A percentile compares a stretch with the other conserved stretches of the same genome.
phyloP scores from a whole-genome alignment of 2,113 vertebrate genomes.

The Sapajus apella region DNA sequence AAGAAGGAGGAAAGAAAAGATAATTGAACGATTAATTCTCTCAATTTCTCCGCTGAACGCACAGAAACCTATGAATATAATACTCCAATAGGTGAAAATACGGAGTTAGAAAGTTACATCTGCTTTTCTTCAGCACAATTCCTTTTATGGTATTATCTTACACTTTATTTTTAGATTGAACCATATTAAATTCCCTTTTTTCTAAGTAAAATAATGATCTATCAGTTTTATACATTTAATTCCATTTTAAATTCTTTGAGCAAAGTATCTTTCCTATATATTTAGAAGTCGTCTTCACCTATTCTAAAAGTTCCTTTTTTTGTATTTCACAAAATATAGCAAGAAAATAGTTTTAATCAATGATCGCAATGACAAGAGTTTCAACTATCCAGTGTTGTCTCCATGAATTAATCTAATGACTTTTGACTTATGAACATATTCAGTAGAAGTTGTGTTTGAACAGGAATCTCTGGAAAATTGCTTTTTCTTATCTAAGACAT shows the following conservation, averaged over 20 bases:
- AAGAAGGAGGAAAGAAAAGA: neutral
- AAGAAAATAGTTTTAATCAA: neutral
- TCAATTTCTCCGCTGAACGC: neutral
- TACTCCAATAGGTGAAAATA: neutral
- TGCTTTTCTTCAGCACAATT: neutral
- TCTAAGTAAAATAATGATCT: neutral
- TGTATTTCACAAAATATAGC: neutral
- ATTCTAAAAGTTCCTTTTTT: neutral
- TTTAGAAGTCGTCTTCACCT: neutral
- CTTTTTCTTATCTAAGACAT: neutral
- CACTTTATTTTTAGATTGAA: neutral
- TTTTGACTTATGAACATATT: neutral
- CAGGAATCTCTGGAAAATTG: neutral
- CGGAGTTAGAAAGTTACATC: neutral
- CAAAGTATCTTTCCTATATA: neutral
- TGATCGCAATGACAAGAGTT: neutral
- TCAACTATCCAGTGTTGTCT: neutral
- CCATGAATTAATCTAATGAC: neutral
- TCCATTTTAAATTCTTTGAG: conserved; percentile 7
- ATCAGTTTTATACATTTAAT: neutral
- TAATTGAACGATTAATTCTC: neutral
- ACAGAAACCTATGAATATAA: neutral
- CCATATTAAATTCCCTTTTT: neutral
- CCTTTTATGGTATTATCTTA: neutral
- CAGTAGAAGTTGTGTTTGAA: neutral